Base-by-base conservation (phyloP, 2,113 vertebrate species). In the Channa argus region DNA sequence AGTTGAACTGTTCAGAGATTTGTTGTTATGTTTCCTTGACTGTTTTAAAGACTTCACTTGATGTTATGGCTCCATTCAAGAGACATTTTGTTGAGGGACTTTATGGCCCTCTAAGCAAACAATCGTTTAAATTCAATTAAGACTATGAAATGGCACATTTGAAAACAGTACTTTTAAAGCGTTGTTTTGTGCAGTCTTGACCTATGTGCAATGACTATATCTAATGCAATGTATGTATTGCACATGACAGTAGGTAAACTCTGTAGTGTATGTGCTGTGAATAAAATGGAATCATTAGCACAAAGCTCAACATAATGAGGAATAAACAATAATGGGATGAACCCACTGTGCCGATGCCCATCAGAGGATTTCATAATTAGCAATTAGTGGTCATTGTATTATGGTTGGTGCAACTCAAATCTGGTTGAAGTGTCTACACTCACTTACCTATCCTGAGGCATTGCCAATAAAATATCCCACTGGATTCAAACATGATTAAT, bases 51-150 rank as follows among this genome's bases (percentile, higher is more conserved):
- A 88, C 88, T 90, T 86, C 43, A 60, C 77, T 88, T 77, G 75
- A 88, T 88, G 87, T 89, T 83, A 92, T 78, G 59, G 82, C 86
- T 74, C 78, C 74, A 85, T 90, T 90, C 61, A 46, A 59, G 63
- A 81, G 53, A 70, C 63, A 82, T 85, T 87, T 89, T 54, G 75
- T 85, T 76, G 74, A 69, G 68, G 81, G 79, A 87, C 86, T 89
- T 92, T 85, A 88, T 83, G 85, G 88, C 71, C 79, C 79, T 71
- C 86, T 77, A 66, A 89, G 84, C 84, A 91, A 90, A 92, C 88
- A 91, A 90, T 88, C 83, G 80, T 91, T 92, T 92, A 87, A 89
- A 92, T 91, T 91, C 88, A 92, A 91, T 92, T 90, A 90, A 87
- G 86, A 78, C 84, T 76, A 49, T 80, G 43, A 90, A 86, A 91